phyloP scores from a whole-genome alignment of 2,888 invertebrate species.

The Amiota communis region DNA sequence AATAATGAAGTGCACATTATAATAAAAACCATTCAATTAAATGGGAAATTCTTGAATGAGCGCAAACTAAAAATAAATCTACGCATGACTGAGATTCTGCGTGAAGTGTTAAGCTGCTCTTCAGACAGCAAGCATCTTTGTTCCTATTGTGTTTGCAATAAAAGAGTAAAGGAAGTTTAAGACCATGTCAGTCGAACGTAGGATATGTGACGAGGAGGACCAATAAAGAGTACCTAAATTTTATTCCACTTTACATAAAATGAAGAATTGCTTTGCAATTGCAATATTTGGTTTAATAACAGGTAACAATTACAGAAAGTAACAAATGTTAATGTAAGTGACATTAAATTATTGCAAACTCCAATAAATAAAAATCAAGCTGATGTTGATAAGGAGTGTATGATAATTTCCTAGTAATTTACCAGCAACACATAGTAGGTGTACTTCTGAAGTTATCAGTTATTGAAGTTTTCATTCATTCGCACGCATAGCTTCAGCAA shows the following conservation, averaged over 20 bases:
- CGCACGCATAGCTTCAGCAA: background rate
- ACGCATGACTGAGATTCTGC: background rate
- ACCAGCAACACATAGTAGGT: background rate
- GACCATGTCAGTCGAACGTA: constrained; percentile 1
- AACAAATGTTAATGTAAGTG: background rate
- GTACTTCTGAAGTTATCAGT: background rate
- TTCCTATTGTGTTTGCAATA: background rate
- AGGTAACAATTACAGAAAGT: constrained; percentile 1
- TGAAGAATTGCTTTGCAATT: constrained; percentile 13
- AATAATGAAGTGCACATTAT: background rate
- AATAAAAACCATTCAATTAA: background rate
- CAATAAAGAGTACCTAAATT: constrained; percentile 6
- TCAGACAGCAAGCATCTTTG: background rate
- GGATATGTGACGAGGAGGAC: background rate
- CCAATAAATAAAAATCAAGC: background rate
- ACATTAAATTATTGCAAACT: background rate
- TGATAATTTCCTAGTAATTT: background rate
- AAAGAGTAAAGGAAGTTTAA: constrained; percentile 18
- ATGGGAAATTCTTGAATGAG: background rate
- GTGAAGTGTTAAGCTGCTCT: background rate
- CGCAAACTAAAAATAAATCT: background rate
- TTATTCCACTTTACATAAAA: constrained; percentile 5
- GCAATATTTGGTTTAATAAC: background rate
- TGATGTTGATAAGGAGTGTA: background rate
- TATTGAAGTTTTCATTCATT: background rate